Evolutionary conservation across 2,797 vertebrate genomes (phyloP).

Genomic region (Hydrolagus colliei): DNA sequence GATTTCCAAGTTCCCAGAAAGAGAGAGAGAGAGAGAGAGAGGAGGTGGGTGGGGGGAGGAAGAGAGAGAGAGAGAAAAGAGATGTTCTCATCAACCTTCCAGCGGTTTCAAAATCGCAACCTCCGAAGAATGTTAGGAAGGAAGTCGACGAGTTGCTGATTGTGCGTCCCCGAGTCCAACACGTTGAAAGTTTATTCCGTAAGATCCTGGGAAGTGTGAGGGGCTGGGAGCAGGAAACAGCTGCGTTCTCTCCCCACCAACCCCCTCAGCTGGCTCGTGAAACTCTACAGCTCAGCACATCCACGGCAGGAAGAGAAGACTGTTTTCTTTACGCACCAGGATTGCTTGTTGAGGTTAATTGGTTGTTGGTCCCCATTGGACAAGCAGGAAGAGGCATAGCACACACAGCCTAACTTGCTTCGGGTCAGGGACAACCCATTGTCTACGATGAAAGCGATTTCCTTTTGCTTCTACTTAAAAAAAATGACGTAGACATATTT

Average conservation of each 20-base stretch:
- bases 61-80: background rate
- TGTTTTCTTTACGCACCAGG: too few relatives aligned
- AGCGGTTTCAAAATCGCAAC: background rate
- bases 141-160: background rate
- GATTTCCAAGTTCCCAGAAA: background rate
- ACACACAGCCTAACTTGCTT: slow-evolving; percentile 6
- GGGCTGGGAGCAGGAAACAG: slow-evolving; percentile 20
- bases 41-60: too few relatives aligned
- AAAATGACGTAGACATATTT: background rate
- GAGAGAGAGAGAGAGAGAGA: too few relatives aligned
- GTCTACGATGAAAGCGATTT: slow-evolving; percentile 10
- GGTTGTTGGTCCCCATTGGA: slow-evolving; percentile 11
- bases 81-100: background rate
- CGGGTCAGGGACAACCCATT: slow-evolving; percentile 24
- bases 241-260: background rate
- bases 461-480: background rate
- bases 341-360: background rate
- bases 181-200: background rate
- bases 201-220: background rate
- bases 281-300: slow-evolving; percentile 8
- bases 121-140: background rate
- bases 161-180: background rate
- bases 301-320: background rate
- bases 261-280: background rate
- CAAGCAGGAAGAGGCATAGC: background rate